phyloP scores from a whole-genome alignment of 1,140 invertebrate genomes.

The Hylaeus anthracinus region DNA sequence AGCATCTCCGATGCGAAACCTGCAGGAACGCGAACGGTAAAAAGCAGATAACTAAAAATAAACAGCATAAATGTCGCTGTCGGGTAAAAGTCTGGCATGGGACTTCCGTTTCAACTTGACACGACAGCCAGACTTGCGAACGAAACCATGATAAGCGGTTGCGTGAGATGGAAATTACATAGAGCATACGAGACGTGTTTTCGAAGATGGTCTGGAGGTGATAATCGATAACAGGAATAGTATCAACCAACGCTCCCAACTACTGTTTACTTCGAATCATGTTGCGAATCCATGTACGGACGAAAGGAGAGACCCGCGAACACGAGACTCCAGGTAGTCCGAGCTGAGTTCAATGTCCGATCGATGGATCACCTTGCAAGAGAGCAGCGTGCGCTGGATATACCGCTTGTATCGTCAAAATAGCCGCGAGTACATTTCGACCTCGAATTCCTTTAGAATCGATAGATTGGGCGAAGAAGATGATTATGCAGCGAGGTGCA shows the following conservation, averaged over 20 bases:
- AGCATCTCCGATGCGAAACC: no score
- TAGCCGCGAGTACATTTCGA: not conserved
- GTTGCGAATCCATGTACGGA: not conserved
- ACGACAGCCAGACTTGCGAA: not conserved
- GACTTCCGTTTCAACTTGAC: constrained; percentile 23
- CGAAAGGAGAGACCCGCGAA: constrained; percentile 51
- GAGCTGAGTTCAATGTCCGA: constrained; percentile 59
- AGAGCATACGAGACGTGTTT: constrained; percentile 8
- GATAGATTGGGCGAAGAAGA: no score
- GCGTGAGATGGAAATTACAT: not conserved
- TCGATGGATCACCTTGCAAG: constrained; percentile 56
- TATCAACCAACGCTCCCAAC: not conserved
- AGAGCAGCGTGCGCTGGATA: not conserved
- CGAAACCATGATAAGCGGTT: constrained; percentile 3
- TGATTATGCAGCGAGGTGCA: no score
- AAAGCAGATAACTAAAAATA: not conserved
- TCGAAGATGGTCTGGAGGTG: constrained; percentile 9
- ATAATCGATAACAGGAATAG: constrained; percentile 24
- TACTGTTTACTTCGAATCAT: constrained; percentile 17
- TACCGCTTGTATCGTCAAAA: not conserved
- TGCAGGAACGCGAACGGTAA: no score
- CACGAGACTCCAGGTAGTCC: constrained; percentile 31
- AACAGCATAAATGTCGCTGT: not conserved
- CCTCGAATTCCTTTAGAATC: not conserved
- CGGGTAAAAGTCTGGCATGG: not conserved